A percentile compares a stretch with the other conserved stretches of the same genome.
phyloP scores from a whole-genome alignment of 2,888 invertebrate species.

The Agonopterix subpropinquella region DNA sequence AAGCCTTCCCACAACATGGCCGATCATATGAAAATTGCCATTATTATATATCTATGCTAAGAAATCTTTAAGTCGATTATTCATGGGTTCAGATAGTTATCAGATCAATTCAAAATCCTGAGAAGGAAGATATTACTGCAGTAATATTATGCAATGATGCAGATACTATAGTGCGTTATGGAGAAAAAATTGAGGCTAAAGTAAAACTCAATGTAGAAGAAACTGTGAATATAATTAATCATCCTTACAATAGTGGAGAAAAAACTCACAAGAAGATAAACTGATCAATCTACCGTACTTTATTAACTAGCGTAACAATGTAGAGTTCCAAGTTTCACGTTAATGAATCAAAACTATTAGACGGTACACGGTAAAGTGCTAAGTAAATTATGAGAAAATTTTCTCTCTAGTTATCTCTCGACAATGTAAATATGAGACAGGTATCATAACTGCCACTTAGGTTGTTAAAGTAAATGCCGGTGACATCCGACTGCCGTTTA shows the following conservation, averaged over 20 bases:
- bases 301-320: no score
- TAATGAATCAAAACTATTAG: neutral
- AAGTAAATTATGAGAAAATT: conserved; percentile 5
- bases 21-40: conserved; percentile 34
- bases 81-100: no score
- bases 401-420: conserved; percentile 8
- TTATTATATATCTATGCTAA: conserved; percentile 8
- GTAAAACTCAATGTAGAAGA: no score
- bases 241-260: no score
- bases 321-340: neutral
- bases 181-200: no score
- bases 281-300: no score
- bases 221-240: no score
- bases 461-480: conserved; percentile 11
- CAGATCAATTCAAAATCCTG: no score
- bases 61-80: conserved; percentile 3
- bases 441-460: conserved; percentile 15
- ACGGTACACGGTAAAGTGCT: neutral
- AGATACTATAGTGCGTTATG: no score
- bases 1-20: conserved; percentile 47
- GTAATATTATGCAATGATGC: no score
- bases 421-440: conserved; percentile 12
- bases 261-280: no score
- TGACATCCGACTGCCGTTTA: conserved; percentile 12
- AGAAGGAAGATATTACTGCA: no score